These are phyloP conservation scores for Heteromurus nitidus DNA, from an alignment of 2,888 invertebrate genomes.

Conservation along the genomic window DNA sequence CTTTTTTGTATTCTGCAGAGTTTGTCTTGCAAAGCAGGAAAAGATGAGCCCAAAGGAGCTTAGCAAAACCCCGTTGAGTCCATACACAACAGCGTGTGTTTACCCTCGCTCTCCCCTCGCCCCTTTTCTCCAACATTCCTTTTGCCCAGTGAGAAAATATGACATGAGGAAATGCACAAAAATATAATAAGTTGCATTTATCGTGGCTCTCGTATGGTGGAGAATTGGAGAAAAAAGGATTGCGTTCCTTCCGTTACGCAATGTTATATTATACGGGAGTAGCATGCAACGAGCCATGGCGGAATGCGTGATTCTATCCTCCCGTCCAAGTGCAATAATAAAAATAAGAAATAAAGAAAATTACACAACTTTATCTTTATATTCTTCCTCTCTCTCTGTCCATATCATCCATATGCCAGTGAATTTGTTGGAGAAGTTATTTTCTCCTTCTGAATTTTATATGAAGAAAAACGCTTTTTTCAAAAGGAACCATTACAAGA, in stretches of 20 bases:
- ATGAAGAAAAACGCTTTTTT: background rate
- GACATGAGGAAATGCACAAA: constrained; percentile 50
- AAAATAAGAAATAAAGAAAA: constrained; percentile 51
- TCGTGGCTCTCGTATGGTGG: background rate
- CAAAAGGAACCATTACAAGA: too few relatives aligned
- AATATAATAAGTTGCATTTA: constrained; percentile 45
- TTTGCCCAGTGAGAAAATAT: too few relatives aligned
- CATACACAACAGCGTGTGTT: background rate
- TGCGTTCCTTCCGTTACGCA: constrained; percentile 7
- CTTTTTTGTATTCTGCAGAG: constrained; percentile 42
- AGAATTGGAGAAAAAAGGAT: background rate
- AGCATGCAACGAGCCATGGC: background rate
- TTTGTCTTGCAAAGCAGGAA: constrained; percentile 33
- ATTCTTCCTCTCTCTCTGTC: background rate
- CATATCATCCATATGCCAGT: constrained; percentile 1
- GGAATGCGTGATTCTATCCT: too few relatives aligned
- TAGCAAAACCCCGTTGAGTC: constrained; percentile 18
- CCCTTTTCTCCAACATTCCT: too few relatives aligned
- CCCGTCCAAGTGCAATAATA: constrained; percentile 14
- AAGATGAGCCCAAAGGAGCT: constrained; percentile 56
- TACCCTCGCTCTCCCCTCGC: too few relatives aligned
- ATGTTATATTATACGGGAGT: too few relatives aligned
- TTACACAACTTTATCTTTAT: constrained; percentile 53
- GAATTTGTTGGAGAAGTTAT: constrained; percentile 16
- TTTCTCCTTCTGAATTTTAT: constrained; percentile 7